Evolutionary conservation across 64 coral and sea anemone species (phyloP), one percentile per base, ranked within the genome.

Genomic region (Orbicella faveolata): DNA sequence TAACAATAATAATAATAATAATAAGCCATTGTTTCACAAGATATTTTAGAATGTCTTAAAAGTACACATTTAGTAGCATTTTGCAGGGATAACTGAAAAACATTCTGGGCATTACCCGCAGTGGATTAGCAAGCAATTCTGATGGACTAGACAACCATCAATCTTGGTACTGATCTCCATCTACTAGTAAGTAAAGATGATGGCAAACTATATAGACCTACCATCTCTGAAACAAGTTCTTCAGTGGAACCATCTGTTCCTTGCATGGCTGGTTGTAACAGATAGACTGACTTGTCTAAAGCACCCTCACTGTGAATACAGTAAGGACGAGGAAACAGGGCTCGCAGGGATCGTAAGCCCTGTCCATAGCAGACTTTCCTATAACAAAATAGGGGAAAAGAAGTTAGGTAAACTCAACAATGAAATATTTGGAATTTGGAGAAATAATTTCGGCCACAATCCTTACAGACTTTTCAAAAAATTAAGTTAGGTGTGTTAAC

Each of bases 321-420:
- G 61, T 96, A 96, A 2, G 95, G 95, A 21, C 95, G 80, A 36
- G 91, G 95, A 83, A 93, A 96, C 20, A 96, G 25, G 13, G 87
- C 68, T 52, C 95, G 75, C 34, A 96, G 26, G 20, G 82, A 72
- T 75, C 95, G 80, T 61, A 96, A 96, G 23, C 88, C 95, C 74
- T 96, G 93, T 19, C 95, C 95, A 91, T 96, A 96, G 37, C 95
- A 96, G n/a, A 91, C 72, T 52, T 96, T 96, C 95, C 95, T 96
- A 30, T 16, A 63, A 74, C 9, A 59, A 0, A 59, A 59, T 59
- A 87, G 35, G 36, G 14, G 0, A 52, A 73, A 73, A 59, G 55
- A 59, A 59, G 15, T 16, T 59, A 59, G 55, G 12, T 59, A 14
- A 59, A 59, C 55, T 59, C 44, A 48, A 48, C 44, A 48, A 4